These are phyloP conservation scores for Unio delphinus DNA, from an alignment of 2,888 invertebrate species.

Conservation along the genomic window DNA sequence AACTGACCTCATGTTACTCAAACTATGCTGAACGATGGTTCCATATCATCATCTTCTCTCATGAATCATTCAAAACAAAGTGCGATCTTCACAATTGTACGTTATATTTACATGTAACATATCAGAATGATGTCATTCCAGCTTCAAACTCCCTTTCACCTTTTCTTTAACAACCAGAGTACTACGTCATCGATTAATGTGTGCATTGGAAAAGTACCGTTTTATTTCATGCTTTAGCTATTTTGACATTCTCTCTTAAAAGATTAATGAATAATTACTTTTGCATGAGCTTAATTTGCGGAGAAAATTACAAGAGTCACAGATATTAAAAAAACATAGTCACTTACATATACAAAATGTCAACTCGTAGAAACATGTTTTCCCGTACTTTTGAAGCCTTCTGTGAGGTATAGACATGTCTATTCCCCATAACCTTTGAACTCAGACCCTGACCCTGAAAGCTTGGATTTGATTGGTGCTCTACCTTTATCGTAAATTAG, in stretches of 20 bases:
- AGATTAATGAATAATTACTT: too few species aligned
- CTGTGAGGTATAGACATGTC: slow-evolving; percentile 39
- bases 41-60: too few species aligned
- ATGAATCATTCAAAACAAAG: too few species aligned
- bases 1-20: too few species aligned
- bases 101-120: too few species aligned
- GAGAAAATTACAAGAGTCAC: too few species aligned
- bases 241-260: too few species aligned
- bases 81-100: too few species aligned
- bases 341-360: background rate
- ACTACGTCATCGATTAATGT: slow-evolving; percentile 32
- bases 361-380: slow-evolving; percentile 33
- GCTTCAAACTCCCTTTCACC: slow-evolving; percentile 27
- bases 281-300: too few species aligned
- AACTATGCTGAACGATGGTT: too few species aligned
- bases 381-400: slow-evolving; percentile 27
- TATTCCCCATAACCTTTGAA: slow-evolving; percentile 24
- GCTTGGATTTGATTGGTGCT: slow-evolving; percentile 31
- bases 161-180: slow-evolving; percentile 23
- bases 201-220: background rate
- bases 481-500: slow-evolving; percentile 1
- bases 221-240: too few species aligned
- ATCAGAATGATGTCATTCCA: slow-evolving; percentile 1
- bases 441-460: slow-evolving; percentile 28
- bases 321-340: too few species aligned